Base-by-base conservation (phyloP, 2,113 vertebrate species). In the Dipodomys ordii region DNA sequence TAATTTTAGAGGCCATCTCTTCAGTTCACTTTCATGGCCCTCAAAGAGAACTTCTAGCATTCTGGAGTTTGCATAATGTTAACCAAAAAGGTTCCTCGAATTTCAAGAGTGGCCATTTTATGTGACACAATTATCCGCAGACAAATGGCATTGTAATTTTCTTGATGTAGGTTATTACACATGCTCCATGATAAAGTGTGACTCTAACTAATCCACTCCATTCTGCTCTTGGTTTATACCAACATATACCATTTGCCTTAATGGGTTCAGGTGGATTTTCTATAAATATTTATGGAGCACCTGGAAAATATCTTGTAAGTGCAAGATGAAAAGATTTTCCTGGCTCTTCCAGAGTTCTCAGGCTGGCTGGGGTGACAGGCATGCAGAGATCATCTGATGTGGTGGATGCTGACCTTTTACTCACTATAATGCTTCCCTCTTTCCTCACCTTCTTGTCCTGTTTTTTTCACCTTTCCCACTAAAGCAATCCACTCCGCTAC, bases 251-350 rank as follows among this genome's bases (percentile, higher is more conserved):
- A 25, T 69, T 87, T 95, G 39, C 57, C 79, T 85, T 60, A 27
- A 28, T 64, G 44, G 64, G 20, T 15, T 84, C 35, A 79, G 53
- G 9, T 35, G 53, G 44, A 71, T 72, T 78, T 57, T 90, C 71
- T 87, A 20, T 82, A 83, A 53, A 73, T 84, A 87, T 86, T 95
- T n/a, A 32, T 39, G n/a, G 67, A 90, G 57, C 35, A 78, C 15
- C 7, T 71, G n/a, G 60, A 35, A 44, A 69, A 81, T 88, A 44
- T 20, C 19, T 78, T 16, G 0, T 30, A 57, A 35, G 49, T 35
- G 20, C 57, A 82, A 91, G 85, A 77, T 18, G 12, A 53, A 53
- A n/a, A 72, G 79, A 46, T 3, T 18, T 19, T 3, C 22, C 8
- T 20, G 20, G 15, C 13, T 44, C 28, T 57, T 4, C 23, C n/a